Conservation (phyloP, 2,888 invertebrate species). For the Deilephila elpenor region DNA sequence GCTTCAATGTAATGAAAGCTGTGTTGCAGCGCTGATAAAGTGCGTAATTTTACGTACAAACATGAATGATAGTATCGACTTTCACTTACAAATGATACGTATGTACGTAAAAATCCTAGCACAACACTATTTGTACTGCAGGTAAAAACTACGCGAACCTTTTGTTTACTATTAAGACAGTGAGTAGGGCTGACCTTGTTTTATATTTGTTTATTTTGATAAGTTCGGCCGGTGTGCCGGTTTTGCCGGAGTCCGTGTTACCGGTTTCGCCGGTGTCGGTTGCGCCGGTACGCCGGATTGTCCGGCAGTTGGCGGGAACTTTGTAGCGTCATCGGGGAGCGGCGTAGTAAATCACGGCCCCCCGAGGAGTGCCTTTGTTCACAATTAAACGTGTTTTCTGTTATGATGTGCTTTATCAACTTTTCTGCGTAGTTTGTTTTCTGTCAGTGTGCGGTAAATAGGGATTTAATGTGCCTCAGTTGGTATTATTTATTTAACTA, state of each 20-base stretch:
- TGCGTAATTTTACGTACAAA: too few species aligned
- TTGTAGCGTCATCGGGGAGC: slow-evolving; percentile 33
- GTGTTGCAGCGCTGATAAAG: too few species aligned
- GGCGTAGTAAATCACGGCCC: slow-evolving; percentile 35
- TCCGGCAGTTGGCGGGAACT: slow-evolving; percentile 29
- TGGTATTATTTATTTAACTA: too few species aligned
- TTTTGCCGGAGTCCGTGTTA: background rate
- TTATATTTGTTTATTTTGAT: slow-evolving; percentile 50
- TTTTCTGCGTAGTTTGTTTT: too few species aligned
- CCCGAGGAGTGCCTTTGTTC: slow-evolving; percentile 36
- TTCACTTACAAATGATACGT: too few species aligned
- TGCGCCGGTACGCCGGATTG: background rate
- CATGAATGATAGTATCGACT: too few species aligned
- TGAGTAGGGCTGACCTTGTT: slow-evolving; percentile 32
- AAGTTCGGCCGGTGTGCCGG: slow-evolving; percentile 36
- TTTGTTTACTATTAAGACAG: slow-evolving; percentile 29
- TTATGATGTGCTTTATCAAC: slow-evolving; percentile 6
- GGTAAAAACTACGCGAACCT: too few species aligned
- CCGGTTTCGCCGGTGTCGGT: background rate
- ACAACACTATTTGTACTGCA: too few species aligned
- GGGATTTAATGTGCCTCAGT: too few species aligned
- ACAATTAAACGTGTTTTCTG: slow-evolving; percentile 35
- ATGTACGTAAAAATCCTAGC: too few species aligned
- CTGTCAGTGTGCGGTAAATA: too few species aligned
- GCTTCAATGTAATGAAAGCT: too few species aligned